phyloP scores from a whole-genome alignment of 2,113 vertebrate genomes.

The Mus musculus region GRCm39 chr9:122411001-122411500 shows the following conservation, averaged over 20 bases:
- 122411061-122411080: not conserved
- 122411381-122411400: not conserved
- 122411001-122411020: too few species aligned
- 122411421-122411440: not conserved
- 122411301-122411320: not conserved
- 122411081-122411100: not conserved
- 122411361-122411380: not conserved
- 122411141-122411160: not conserved
- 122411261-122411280: not conserved
- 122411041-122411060: not conserved
- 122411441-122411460: not conserved
- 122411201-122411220: not conserved
- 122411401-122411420: fast-evolving
- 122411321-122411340: not conserved
- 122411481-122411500: not conserved
- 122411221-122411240: not conserved
- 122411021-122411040: not conserved
- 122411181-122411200: not conserved
- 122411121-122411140: not conserved
- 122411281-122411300: not conserved
- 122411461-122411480: not conserved
- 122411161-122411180: not conserved
- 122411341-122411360: not conserved
- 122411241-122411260: not conserved
- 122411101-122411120: not conserved